phyloP scores from a whole-genome alignment of 2,113 vertebrate species.

The Zosterops lateralis region DNA sequence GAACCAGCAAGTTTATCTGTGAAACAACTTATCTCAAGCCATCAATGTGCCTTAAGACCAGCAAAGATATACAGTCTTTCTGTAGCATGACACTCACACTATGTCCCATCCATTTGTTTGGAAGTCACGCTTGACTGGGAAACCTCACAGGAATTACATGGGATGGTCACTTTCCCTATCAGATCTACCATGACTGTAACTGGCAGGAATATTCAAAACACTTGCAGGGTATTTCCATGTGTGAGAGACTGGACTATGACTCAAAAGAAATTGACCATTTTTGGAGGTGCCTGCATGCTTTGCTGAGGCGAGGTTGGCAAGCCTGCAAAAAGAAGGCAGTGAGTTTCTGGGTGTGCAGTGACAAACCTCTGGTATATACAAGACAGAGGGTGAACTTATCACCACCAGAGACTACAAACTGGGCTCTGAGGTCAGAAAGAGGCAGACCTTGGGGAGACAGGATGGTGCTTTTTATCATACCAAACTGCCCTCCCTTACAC shows the following conservation, averaged over 20 bases:
- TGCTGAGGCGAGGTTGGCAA: neutral
- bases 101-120: neutral
- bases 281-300: neutral
- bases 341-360: neutral
- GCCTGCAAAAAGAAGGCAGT: neutral
- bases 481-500: neutral
- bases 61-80: neutral
- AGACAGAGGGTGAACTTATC: neutral
- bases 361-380: neutral
- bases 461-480: rapidly evolving
- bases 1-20: neutral
- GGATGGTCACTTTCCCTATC: neutral
- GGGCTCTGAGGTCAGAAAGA: neutral
- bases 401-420: neutral
- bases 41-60: neutral
- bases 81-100: neutral
- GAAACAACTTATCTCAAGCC: neutral
- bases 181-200: neutral
- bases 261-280: neutral
- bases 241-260: neutral
- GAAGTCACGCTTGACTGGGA: neutral
- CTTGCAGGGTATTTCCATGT: neutral
- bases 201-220: neutral
- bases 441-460: neutral
- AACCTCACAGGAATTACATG: neutral